Base-by-base conservation (phyloP, 2,113 vertebrate species). In the Ameiurus melas region DNA sequence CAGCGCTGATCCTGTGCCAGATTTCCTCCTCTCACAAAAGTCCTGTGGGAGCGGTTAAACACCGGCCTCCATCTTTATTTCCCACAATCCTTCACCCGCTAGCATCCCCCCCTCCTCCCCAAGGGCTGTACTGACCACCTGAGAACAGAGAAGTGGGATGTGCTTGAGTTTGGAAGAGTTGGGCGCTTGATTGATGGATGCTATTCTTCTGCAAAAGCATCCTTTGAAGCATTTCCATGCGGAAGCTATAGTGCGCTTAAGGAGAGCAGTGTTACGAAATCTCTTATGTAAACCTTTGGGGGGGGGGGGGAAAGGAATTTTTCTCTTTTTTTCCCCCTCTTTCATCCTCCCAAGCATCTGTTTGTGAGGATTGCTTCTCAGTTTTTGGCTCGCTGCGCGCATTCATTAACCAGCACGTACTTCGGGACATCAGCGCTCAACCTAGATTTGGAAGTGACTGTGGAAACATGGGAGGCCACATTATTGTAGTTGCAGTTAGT, bases 11-110 rank as follows among this genome's bases (percentile, higher is more conserved):
- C 89, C 88, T 62, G 85, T 84, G 91, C 91, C 92, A 92, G 89
- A 89, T 91, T 92, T 93, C 88, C 92, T 90, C 88, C 91, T 92
- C 88, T 88, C 85, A 89, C 89, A 90, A 89, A 92, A 88, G 86
- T 91, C 89, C 92, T 90, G 85, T 91, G 92, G 91, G 89, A 89
- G 88, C 73, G 70, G 89, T 91, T 90, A 90, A 90, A 79, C 85
- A 77, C 86, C 57, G 80, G 47, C 39, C 43, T 81, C 81, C 87
- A 66, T 78, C 36, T 87, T 87, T 71, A 83, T 86, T 86, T 88
- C 86, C 89, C 79, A 89, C 85, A 88, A 79, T 90, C 83, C 86
- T 88, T 87, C 30, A 73, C 81, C 83, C 25, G 64, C 39, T 39
- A 86, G 66, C 20, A 33, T 58, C n/a, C 79, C 75, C 55, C 73